Evolutionary conservation across 2,797 vertebrate species (phyloP).

Genomic region (Avahi laniger): DNA sequence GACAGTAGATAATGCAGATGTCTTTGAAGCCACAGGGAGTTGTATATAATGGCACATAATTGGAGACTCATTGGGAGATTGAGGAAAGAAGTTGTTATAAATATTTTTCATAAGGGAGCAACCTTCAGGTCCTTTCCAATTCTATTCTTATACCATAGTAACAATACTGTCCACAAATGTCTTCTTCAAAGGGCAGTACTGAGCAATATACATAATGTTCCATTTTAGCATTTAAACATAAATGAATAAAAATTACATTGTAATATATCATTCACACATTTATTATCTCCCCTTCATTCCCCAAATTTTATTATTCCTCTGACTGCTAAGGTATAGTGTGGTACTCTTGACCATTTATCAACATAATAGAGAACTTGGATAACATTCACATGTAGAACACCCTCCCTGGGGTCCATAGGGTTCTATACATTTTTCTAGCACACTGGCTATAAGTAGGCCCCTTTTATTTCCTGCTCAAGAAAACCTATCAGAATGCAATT

Average conservation of each 20-base stretch:
- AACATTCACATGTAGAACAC: not conserved
- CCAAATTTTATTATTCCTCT: constrained; percentile 12
- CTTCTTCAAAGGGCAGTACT: not conserved
- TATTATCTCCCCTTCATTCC: constrained; percentile 1
- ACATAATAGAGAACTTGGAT: not conserved
- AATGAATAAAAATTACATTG: constrained; percentile 27
- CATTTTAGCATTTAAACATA: constrained; percentile 49
- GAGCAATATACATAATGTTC: not conserved
- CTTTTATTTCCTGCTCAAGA: constrained; percentile 16
- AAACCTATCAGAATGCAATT: constrained; percentile 44
- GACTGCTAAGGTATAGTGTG: not conserved
- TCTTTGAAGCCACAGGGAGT: not conserved
- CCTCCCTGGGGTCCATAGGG: not conserved
- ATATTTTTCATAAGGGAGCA: not conserved
- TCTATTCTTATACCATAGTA: not conserved
- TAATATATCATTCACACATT: constrained; percentile 23
- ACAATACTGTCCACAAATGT: not conserved
- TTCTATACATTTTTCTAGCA: constrained; percentile 40
- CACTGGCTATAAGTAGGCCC: not conserved
- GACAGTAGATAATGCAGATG: not conserved
- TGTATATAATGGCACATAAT: constrained; percentile 7
- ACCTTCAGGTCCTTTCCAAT: not conserved
- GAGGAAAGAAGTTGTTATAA: not conserved
- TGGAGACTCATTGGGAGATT: not conserved
- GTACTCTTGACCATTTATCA: not conserved